Evolutionary conservation across 2,888 invertebrate genomes (phyloP).

Genomic region (Odontothrips loti): DNA sequence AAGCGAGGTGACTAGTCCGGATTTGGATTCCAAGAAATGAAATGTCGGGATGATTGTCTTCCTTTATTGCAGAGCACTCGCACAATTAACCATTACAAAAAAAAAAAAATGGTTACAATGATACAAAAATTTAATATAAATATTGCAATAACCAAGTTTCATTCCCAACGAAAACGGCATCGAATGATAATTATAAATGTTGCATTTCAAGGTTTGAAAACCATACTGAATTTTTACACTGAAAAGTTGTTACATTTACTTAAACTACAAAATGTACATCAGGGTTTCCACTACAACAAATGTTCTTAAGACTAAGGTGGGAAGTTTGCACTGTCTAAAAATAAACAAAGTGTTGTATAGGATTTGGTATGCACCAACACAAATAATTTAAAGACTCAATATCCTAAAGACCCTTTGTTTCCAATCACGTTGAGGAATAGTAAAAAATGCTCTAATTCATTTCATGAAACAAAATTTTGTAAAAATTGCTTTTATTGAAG

Average conservation of each 20-base stretch:
- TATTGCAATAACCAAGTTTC: slow-evolving; percentile 13
- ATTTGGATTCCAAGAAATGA: background rate
- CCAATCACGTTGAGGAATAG: background rate
- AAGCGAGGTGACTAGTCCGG: too few relatives aligned
- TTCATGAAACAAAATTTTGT: background rate
- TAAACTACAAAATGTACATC: slow-evolving; percentile 17
- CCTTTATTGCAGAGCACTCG: slow-evolving; percentile 22
- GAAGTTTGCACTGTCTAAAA: slow-evolving; percentile 8
- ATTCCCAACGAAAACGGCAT: slow-evolving; percentile 1
- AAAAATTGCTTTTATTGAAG: background rate
- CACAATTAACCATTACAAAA: background rate
- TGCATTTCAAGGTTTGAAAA: background rate
- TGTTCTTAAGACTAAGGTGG: slow-evolving; percentile 13
- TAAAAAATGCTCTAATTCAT: background rate
- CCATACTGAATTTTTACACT: background rate
- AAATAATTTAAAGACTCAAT: background rate
- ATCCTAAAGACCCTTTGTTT: background rate
- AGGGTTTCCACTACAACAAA: slow-evolving; percentile 18
- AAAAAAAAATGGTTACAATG: slow-evolving; percentile 14
- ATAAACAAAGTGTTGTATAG: background rate
- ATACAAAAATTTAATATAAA: slow-evolving; percentile 26
- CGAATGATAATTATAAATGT: background rate
- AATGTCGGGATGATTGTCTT: slow-evolving; percentile 6
- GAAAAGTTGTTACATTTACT: background rate
- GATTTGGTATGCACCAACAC: background rate